Base-by-base conservation (phyloP, 92 coral and sea anemone genomes). In the Epizoanthus fatuus region DNA sequence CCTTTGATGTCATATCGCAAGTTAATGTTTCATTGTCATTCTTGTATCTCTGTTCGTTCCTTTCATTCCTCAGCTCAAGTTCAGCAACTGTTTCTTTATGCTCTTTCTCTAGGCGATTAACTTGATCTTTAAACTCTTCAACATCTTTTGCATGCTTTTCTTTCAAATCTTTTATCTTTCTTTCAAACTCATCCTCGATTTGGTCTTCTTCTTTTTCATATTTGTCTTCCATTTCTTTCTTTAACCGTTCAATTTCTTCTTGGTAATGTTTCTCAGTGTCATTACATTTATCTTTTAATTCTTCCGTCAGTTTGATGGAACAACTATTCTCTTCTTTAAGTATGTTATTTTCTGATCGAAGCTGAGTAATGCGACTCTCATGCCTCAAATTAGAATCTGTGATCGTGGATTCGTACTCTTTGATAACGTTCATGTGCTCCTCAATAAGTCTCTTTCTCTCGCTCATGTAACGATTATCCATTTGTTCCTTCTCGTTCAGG, bases 331-430 rank as follows among this genome's bases (percentile, higher is more conserved):
- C 79, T 25, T 73, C 63, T 54, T 32, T 32, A 5, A 73, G 45
- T 20, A 6, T 12, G 4, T 0, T 7, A 2, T 52, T 54, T 49
- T 73, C 64, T 12, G 22, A 73, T 17, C 56, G 20, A 52, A 73
- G 64, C 16, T 52, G 44, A 32, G 47, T 2, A 32, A 73, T 11
- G 25, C 51, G 64, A 5, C 51, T 52, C 15, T 73, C 79, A 73
- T 25, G 54, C 20, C 63, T 13, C n/a, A 32, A 2, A 49, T 20
- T 53, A 32, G 79, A 13, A 29, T 29, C 56, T 73, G 47, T 20
- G 10, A 52, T 16, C 15, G 13, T 73, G 15, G 51, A 25, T 54
- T 73, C 79, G 47, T 73, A 73, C 56, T 73, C 79, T 73, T 19
- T 14, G 25, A 73, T 62, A 13, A 53, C 64, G 14, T 29, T 15